Evolutionary conservation across 2,797 vertebrate genomes (phyloP).

Genomic region (Chiloscyllium punctatum): DNA sequence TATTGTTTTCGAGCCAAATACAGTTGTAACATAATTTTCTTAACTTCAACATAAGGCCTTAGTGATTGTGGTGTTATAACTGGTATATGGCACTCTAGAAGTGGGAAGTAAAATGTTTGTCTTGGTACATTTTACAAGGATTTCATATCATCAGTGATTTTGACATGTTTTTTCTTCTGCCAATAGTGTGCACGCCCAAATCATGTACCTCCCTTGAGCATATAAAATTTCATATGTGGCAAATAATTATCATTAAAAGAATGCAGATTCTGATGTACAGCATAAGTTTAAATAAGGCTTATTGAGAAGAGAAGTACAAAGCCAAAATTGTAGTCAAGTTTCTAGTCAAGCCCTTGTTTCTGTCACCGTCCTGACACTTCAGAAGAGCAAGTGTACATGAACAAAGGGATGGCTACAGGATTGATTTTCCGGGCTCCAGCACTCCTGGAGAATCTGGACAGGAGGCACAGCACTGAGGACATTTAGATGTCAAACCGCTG

Average conservation of each 20-base stretch:
- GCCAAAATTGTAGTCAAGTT: neutral
- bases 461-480: neutral
- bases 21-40: neutral
- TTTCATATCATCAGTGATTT: neutral
- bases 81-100: neutral
- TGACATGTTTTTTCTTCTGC: neutral
- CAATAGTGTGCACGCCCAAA: neutral
- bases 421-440: neutral
- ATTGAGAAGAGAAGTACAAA: slow-evolving; percentile 1
- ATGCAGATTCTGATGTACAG: neutral
- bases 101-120: slow-evolving; percentile 5
- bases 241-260: slow-evolving; percentile 6
- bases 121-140: neutral
- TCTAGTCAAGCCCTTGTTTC: neutral
- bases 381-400: neutral
- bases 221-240: slow-evolving; percentile 13
- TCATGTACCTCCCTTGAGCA: neutral
- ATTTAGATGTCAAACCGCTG: neutral
- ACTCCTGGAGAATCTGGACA: neutral
- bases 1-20: neutral
- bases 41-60: neutral
- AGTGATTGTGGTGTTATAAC: neutral
- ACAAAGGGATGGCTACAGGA: neutral
- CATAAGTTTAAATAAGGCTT: neutral
- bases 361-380: neutral